Base-by-base conservation (phyloP, 2,797 vertebrate species). In the Premnoplex brunnescens region DNA sequence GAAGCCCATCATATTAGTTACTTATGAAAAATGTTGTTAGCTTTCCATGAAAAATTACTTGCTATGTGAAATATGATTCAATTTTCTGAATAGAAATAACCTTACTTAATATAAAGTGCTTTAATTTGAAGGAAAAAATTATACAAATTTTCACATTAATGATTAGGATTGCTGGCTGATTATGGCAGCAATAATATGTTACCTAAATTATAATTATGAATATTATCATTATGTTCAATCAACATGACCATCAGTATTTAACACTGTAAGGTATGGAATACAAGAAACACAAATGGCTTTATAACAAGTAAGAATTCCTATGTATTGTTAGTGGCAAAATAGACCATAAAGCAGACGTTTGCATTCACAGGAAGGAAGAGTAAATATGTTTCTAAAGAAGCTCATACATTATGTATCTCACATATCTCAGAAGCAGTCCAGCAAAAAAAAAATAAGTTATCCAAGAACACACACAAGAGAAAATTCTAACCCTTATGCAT, bases 241-340 rank as follows among this genome's bases (percentile, higher is more conserved):
- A 80, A 68, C 39, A 72, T 52, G 76, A 48, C 55, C 62, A 84
- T 81, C 46, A 44, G 49, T 82, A 66, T 79, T 67, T 78, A 80
- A 76, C 48, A 85, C 23, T 63, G 34, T 20, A 71, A 78, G n/a
- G 43, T 86, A 75, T 36, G 59, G 49, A 94, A 77, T 92, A 73
- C 36, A 41, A 56, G 48, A 91, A 80, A 67, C 59, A 80, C 59
- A 91, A 95, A 78, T 36, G 89, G 18, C 55, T 66, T 83, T 88
- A 43, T 66, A 85, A 79, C 16, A 83, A 93, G 63, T 41, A 78
- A 30, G 19, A 51, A 64, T 80, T 89, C 41, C 44, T 52, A 84
- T 41, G 63, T 43, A 89, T 86, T 91, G 41, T 91, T 92, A 80
- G 73, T 63, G 56, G 41, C 36, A 95, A 95, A 94, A 87, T 4